These are phyloP conservation scores for Ochropleura leucogaster DNA, from an alignment of 2,888 invertebrate species.

Conservation along the genomic window DNA sequence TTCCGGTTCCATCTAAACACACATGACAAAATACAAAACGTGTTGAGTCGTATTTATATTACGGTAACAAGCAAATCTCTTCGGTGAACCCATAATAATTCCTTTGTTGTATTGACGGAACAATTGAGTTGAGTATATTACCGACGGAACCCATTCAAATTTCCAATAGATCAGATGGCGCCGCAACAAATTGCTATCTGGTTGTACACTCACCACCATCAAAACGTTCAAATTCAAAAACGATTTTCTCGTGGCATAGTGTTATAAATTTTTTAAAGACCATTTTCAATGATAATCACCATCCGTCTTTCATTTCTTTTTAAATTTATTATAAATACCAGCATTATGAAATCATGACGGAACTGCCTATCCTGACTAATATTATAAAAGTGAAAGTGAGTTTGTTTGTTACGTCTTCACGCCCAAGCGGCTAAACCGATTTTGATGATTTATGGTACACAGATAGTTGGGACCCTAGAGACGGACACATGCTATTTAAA, in stretches of 20 bases:
- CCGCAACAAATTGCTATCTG: constrained; percentile 70
- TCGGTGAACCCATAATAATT: constrained; percentile 51
- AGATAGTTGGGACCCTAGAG: too few species aligned
- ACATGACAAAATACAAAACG: constrained; percentile 3
- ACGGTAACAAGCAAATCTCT: constrained; percentile 35
- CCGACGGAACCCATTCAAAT: constrained; percentile 69
- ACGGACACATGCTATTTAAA: too few species aligned
- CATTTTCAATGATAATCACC: background rate
- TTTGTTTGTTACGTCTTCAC: too few species aligned
- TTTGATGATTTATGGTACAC: too few species aligned
- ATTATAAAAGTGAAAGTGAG: too few species aligned
- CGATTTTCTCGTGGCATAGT: background rate
- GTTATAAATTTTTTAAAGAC: background rate
- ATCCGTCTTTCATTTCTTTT: too few species aligned
- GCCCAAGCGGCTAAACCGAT: too few species aligned
- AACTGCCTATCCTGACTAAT: too few species aligned
- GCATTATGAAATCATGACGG: too few species aligned
- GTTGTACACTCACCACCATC: constrained; percentile 32
- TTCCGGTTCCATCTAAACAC: background rate
- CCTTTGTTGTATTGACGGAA: constrained; percentile 65
- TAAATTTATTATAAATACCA: too few species aligned
- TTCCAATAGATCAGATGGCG: constrained; percentile 72
- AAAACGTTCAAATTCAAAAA: background rate
- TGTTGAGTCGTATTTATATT: constrained; percentile 13
- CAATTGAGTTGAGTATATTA: constrained; percentile 67